Percentiles rank a stretch among this genome's conserved stretches.
Evolutionary conservation across 2,888 invertebrate species (phyloP).

Genomic region (Ecdyonurus torrentis): DNA sequence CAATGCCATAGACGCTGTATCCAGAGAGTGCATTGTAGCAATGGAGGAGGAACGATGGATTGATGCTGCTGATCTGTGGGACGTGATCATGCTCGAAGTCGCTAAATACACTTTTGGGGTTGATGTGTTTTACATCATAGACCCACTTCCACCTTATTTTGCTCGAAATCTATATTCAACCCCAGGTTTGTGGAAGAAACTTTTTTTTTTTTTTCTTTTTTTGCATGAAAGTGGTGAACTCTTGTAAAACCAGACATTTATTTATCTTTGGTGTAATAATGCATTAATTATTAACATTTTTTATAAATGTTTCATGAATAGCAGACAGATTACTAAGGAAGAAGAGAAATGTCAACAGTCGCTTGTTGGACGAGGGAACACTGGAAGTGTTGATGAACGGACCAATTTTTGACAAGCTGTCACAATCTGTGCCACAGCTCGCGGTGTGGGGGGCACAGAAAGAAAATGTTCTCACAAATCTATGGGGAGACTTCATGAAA

Average conservation of each 20-base stretch:
- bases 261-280: too few relatives aligned
- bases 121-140: slow-evolving; percentile 69
- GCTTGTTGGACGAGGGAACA: slow-evolving; percentile 18
- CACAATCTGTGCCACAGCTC: slow-evolving; percentile 37
- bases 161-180: too few relatives aligned
- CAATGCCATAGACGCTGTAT: slow-evolving; percentile 36
- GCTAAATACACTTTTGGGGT: slow-evolving; percentile 41
- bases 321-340: too few relatives aligned
- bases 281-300: too few relatives aligned
- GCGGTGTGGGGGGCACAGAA: slow-evolving; percentile 50
- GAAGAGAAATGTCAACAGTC: too few relatives aligned
- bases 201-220: too few relatives aligned
- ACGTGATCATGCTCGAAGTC: slow-evolving; percentile 42
- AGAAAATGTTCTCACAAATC: slow-evolving; percentile 36
- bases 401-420: slow-evolving; percentile 43
- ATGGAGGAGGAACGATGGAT: slow-evolving; percentile 39
- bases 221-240: too few relatives aligned
- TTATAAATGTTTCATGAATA: too few relatives aligned
- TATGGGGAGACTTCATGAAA: slow-evolving; percentile 59
- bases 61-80: slow-evolving; percentile 46
- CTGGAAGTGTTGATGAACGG: slow-evolving; percentile 50
- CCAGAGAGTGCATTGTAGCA: slow-evolving; percentile 32
- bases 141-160: slow-evolving; percentile 27
- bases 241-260: too few relatives aligned
- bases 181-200: too few relatives aligned